A percentile compares a stretch with the other conserved stretches of the same genome.
These are phyloP conservation scores for Puntigrus tetrazona DNA, from an alignment of 2,113 vertebrate genomes.

Conservation along the genomic window DNA sequence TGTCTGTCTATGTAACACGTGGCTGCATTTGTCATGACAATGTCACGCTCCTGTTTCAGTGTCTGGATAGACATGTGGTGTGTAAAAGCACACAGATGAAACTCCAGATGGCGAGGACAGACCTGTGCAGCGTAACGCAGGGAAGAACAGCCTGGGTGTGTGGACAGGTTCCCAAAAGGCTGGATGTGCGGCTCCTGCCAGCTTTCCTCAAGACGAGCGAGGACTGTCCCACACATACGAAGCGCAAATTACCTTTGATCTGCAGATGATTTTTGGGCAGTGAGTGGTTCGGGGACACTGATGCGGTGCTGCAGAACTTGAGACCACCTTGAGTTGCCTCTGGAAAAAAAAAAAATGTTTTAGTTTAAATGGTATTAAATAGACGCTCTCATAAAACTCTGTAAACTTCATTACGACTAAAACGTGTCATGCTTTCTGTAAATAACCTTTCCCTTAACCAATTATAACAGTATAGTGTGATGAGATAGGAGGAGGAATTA, in stretches of 20 bases:
- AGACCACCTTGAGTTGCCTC: background rate
- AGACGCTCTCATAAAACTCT: background rate
- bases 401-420: background rate
- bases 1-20: slow-evolving; percentile 5
- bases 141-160: slow-evolving; percentile 81
- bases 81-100: slow-evolving; percentile 21
- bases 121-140: slow-evolving; percentile 85
- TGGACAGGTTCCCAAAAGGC: slow-evolving; percentile 81
- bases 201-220: slow-evolving; percentile 79
- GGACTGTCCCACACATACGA: slow-evolving; percentile 79
- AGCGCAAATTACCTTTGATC: background rate
- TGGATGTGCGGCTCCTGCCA: slow-evolving; percentile 85
- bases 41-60: slow-evolving; percentile 18
- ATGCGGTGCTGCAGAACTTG: background rate
- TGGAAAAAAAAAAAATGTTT: too few species aligned
- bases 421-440: background rate
- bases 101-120: slow-evolving; percentile 27
- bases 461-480: background rate
- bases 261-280: background rate
- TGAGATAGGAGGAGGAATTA: background rate
- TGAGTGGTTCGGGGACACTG: background rate
- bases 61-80: slow-evolving; percentile 27
- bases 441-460: background rate
- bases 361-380: too few species aligned
- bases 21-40: slow-evolving; percentile 12